Evolutionary conservation across 2,113 vertebrate genomes (phyloP), one percentile per base, ranked within the genome.

Genomic region (Mus musculus): DNA sequence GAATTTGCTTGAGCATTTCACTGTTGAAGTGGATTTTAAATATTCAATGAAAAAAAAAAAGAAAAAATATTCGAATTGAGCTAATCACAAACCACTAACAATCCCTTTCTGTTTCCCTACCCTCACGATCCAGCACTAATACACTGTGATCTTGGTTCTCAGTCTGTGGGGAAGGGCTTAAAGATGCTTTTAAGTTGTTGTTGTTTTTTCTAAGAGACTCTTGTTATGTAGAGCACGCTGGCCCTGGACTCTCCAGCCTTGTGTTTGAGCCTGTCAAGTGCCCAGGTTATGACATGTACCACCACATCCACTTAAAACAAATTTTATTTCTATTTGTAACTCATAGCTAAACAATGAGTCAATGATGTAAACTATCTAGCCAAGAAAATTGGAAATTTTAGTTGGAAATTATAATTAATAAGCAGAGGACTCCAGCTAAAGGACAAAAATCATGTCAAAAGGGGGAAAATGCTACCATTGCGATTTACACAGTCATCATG

Each of bases 381-480:
- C 85, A 82, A 95, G 36, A 86, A 42, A 42, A 42, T 42, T 42
- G 42, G 42, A 42, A 42, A 42, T 42, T 42, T 42, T 42, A 42
- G 36, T 81, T 6, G 7, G 63, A 82, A 75, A 65, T 46, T 85
- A 71, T 19, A 91, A 87, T 72, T 87, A 95, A 69, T 88, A 92
- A 80, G 61, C 39, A 33, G 16, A 80, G 52, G 7, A 89, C 67
- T 56, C 1, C 46, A 91, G 52, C 30, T 93, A 80, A 97, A 54
- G 65, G 63, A 91, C 2, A 87, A 91, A 49, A 93, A 67, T 89
- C 72, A 93, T 19, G 46, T 82, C 13, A 88, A 84, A 96, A 59
- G 7, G 39, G 30, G 26, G 87, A 69, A 69, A 91, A 88, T 75
- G 33, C 7, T 13, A 65, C 36, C 20, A 46, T 56, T 82, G 20